Percentiles rank a stretch among this genome's conserved stretches.
These are phyloP conservation scores for Halocaridina rubra DNA, from an alignment of 2,888 invertebrate species.

Conservation along the genomic window DNA sequence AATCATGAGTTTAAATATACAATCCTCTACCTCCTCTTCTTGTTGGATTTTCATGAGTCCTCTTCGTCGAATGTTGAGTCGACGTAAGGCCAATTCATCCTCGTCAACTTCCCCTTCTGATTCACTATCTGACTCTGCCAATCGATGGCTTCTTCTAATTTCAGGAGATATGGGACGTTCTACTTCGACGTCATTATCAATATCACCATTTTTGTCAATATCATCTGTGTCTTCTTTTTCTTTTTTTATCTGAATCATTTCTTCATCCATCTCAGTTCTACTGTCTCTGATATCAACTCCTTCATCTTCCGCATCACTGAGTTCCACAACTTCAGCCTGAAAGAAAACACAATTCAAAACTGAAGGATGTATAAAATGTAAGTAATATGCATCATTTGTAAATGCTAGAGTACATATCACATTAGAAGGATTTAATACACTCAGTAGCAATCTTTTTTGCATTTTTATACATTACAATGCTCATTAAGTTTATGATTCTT, in stretches of 20 bases:
- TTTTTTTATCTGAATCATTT: neutral
- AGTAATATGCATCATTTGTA: too few species aligned
- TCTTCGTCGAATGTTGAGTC: slow-evolving; percentile 49
- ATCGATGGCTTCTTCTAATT: slow-evolving; percentile 46
- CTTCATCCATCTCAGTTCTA: too few species aligned
- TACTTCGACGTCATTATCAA: neutral
- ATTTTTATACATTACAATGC: too few species aligned
- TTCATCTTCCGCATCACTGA: slow-evolving; percentile 53
- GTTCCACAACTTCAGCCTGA: slow-evolving; percentile 60
- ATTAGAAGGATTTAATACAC: too few species aligned
- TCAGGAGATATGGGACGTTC: neutral
- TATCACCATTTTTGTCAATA: neutral
- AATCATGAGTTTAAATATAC: too few species aligned
- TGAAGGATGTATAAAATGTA: too few species aligned
- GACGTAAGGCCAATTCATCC: slow-evolving; percentile 74
- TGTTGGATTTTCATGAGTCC: slow-evolving; percentile 57
- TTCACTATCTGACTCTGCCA: slow-evolving; percentile 70
- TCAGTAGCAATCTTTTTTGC: too few species aligned
- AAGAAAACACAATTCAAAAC: too few species aligned
- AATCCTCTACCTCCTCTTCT: slow-evolving; percentile 61
- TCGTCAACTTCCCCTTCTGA: slow-evolving; percentile 85
- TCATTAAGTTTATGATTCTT: too few species aligned
- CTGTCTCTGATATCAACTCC: neutral
- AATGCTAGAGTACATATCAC: too few species aligned
- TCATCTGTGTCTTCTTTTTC: neutral